Conservation (phyloP, 2,888 invertebrate genomes). For the Protophormia terraenovae region DNA sequence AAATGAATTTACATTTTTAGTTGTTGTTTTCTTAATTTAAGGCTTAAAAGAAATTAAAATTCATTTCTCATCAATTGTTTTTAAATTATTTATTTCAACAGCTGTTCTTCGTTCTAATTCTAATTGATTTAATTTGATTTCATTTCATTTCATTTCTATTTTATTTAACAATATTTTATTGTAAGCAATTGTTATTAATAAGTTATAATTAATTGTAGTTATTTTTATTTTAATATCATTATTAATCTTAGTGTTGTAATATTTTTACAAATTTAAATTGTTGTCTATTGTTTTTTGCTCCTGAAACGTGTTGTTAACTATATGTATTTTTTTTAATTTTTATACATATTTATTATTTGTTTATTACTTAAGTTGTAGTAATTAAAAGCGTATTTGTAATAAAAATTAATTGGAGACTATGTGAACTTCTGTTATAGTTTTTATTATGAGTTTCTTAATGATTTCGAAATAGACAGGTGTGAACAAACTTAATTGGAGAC, state of each 20-base stretch:
- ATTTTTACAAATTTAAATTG: background rate
- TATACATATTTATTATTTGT: background rate
- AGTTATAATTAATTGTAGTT: conserved; percentile 21
- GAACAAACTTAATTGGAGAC: background rate
- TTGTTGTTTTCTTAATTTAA: background rate
- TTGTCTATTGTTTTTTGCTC: background rate
- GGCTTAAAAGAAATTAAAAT: background rate
- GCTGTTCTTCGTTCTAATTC: conserved; percentile 24
- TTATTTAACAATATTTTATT: background rate
- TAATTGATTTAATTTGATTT: background rate
- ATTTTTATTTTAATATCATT: conserved; percentile 23
- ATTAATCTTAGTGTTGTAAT: background rate
- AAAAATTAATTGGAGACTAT: conserved; percentile 10
- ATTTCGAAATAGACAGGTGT: too few relatives aligned
- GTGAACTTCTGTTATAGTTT: conserved; percentile 25
- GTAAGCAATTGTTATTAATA: background rate
- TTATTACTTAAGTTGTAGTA: background rate
- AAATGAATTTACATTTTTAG: background rate
- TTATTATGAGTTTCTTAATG: too few relatives aligned
- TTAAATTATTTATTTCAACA: background rate
- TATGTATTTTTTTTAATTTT: background rate
- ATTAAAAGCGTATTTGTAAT: background rate
- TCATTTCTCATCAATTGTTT: conserved; percentile 55
- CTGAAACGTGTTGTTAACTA: conserved; percentile 11
- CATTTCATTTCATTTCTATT: conserved; percentile 3